These are phyloP conservation scores for Gambusia holbrooki DNA, from an alignment of 2,113 vertebrate species.

Conservation along the genomic window DNA sequence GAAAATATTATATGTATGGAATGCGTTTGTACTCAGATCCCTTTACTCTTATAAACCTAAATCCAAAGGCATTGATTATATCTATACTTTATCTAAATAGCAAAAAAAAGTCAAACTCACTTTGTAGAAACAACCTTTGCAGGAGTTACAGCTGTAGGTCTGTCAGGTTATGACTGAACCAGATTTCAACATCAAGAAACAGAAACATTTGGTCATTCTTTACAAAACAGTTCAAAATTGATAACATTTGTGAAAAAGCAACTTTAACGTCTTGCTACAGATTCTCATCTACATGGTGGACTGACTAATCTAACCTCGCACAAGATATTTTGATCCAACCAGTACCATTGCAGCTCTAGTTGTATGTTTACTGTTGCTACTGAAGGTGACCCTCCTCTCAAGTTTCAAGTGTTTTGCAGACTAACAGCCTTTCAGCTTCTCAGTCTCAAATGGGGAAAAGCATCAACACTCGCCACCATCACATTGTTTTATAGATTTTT, in stretches of 20 bases:
- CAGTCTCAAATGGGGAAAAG: too few relatives aligned
- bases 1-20: background rate
- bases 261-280: background rate
- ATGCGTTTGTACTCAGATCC: background rate
- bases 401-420: too few relatives aligned
- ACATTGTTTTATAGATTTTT: too few relatives aligned
- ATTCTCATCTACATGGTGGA: background rate
- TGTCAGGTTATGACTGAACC: background rate
- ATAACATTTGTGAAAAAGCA: background rate
- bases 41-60: background rate
- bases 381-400: background rate
- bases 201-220: background rate
- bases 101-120: background rate
- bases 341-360: too few relatives aligned
- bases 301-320: background rate
- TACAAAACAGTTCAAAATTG: background rate
- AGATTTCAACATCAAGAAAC: background rate
- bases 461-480: too few relatives aligned
- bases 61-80: too few relatives aligned
- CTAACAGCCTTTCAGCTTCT: too few relatives aligned
- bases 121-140: too few relatives aligned
- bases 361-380: background rate
- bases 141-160: background rate
- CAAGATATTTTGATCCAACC: background rate
- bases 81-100: background rate